These are phyloP conservation scores for Lathronympha strigana DNA, from an alignment of 2,888 invertebrate species.

Conservation along the genomic window DNA sequence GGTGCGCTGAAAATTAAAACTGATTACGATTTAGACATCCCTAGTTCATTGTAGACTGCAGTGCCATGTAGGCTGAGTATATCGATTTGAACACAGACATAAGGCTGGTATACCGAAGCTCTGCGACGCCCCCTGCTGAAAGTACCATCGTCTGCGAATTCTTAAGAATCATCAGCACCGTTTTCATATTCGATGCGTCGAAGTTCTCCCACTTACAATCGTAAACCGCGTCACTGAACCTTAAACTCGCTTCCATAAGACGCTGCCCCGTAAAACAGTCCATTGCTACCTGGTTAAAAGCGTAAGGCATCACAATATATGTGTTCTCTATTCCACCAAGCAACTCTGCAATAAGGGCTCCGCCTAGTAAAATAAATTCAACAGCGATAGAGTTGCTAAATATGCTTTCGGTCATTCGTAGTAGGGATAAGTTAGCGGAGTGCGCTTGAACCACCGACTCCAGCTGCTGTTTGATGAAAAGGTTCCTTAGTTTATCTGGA, in stretches of 20 bases:
- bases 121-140: slow-evolving; percentile 43
- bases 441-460: slow-evolving; percentile 55
- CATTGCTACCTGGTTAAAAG: not conserved
- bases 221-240: not conserved
- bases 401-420: slow-evolving; percentile 54
- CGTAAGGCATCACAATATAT: slow-evolving; percentile 7
- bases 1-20: too few relatives aligned
- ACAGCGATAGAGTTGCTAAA: slow-evolving; percentile 50
- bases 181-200: not conserved
- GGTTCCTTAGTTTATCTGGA: slow-evolving; percentile 45
- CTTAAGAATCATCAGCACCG: not conserved
- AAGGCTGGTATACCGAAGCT: slow-evolving; percentile 51
- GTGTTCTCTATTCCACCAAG: slow-evolving; percentile 8
- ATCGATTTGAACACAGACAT: slow-evolving; percentile 53
- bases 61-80: slow-evolving; percentile 58
- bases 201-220: not conserved
- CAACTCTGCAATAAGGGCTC: not conserved
- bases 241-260: not conserved
- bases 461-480: slow-evolving; percentile 52
- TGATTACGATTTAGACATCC: too few relatives aligned
- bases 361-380: not conserved
- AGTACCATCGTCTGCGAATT: not conserved
- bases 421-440: slow-evolving; percentile 50
- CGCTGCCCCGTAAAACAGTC: slow-evolving; percentile 4
- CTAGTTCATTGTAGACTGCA: slow-evolving; percentile 48